These are phyloP conservation scores for Bombus confusus DNA, from an alignment of 1,140 invertebrate genomes.

Conservation along the genomic window DNA sequence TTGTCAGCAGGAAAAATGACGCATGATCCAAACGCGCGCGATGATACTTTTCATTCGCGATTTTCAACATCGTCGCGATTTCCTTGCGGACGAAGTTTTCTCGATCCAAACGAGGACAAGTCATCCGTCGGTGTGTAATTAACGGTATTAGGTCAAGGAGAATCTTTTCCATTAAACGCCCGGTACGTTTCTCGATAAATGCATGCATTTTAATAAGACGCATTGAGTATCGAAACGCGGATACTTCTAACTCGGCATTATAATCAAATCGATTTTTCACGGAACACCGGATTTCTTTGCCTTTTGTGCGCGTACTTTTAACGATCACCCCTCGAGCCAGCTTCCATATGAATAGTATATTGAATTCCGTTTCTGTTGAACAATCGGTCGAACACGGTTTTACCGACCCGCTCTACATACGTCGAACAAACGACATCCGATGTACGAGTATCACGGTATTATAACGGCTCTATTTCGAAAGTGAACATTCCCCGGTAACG, in stretches of 20 bases:
- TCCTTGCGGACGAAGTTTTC: neutral
- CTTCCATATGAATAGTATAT: neutral
- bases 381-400: neutral
- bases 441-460: neutral
- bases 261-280: neutral
- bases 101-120: neutral
- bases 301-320: neutral
- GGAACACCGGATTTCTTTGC: neutral
- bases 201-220: constrained; percentile 4
- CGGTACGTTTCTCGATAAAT: neutral
- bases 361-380: neutral
- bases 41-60: neutral
- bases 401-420: neutral
- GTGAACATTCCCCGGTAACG: constrained; percentile 8
- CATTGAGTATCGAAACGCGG: constrained; percentile 9
- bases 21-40: neutral
- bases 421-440: neutral
- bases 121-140: constrained; percentile 11
- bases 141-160: constrained; percentile 28
- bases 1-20: neutral
- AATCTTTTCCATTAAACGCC: neutral
- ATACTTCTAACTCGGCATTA: neutral
- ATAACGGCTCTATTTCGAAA: constrained; percentile 54
- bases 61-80: neutral
- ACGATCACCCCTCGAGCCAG: neutral